These are phyloP conservation scores for Apamea monoglypha DNA, from an alignment of 2,888 invertebrate species.

Conservation along the genomic window DNA sequence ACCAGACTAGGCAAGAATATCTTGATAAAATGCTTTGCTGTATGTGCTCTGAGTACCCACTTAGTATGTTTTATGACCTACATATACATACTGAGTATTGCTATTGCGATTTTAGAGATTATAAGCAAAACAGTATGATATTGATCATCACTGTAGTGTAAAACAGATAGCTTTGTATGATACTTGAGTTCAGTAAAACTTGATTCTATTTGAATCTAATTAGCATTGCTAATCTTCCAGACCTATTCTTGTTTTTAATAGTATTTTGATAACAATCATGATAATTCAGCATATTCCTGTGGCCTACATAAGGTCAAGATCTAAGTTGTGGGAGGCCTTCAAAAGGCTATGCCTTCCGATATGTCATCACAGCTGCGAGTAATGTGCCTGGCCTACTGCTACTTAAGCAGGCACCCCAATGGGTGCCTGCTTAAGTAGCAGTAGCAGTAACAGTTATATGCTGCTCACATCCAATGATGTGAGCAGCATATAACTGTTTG, in stretches of 20 bases:
- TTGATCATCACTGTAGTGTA: neutral
- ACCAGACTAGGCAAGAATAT: neutral
- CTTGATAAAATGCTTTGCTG: neutral
- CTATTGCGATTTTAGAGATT: constrained; percentile 43
- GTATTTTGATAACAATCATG: neutral
- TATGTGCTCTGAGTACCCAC: constrained; percentile 12
- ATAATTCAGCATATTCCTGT: neutral
- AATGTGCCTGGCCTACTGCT: neutral
- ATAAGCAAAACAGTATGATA: neutral
- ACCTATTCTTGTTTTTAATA: neutral
- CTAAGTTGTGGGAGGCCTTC: too few relatives aligned
- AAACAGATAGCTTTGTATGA: neutral
- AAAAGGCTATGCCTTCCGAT: neutral
- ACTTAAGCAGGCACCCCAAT: neutral
- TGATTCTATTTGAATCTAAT: neutral
- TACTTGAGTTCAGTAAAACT: neutral
- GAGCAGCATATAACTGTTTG: neutral
- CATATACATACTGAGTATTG: constrained; percentile 15
- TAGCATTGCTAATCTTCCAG: too few relatives aligned
- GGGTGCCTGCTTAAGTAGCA: too few relatives aligned
- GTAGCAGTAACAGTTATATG: too few relatives aligned
- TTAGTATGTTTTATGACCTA: constrained; percentile 20
- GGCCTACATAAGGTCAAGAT: neutral
- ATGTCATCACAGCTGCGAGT: neutral
- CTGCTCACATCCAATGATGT: too few relatives aligned